Conservation (phyloP, 2,888 invertebrate genomes). For the Synanthedon tipuliformis region DNA sequence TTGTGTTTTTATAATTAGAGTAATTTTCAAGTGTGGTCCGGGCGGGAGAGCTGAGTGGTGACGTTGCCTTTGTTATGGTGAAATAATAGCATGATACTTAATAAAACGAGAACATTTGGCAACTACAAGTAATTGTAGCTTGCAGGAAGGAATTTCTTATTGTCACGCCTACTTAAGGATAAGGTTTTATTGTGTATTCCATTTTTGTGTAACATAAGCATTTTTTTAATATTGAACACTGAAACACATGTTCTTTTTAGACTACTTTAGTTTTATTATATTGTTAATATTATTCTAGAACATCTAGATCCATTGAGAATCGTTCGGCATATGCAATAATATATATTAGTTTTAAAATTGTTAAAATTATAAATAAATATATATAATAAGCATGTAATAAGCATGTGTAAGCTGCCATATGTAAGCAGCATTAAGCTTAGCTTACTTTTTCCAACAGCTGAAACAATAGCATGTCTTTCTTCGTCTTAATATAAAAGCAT, state of each 20-base stretch:
- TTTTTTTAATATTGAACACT: too few species aligned
- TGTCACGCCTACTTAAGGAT: neutral
- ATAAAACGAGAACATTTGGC: conserved; percentile 15
- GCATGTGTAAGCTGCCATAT: too few species aligned
- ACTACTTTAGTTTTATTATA: too few species aligned
- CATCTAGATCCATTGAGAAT: too few species aligned
- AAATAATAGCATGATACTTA: conserved; percentile 24
- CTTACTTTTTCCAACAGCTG: too few species aligned
- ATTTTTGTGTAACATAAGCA: neutral
- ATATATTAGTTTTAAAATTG: too few species aligned
- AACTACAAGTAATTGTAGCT: conserved; percentile 7
- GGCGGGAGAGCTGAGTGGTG: conserved; percentile 15
- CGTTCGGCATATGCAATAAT: too few species aligned
- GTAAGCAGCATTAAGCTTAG: too few species aligned
- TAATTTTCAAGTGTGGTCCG: conserved; percentile 27
- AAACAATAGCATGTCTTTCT: neutral
- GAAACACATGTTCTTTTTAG: too few species aligned
- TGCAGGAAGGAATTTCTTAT: neutral
- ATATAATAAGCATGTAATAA: too few species aligned
- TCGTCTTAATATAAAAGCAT: neutral
- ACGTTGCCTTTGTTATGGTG: conserved; percentile 22
- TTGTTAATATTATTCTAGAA: too few species aligned
- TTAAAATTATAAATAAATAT: too few species aligned
- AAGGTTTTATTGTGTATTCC: neutral
- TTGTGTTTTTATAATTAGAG: conserved; percentile 34